Conservation (phyloP, 1,140 invertebrate species). For the Ceratina japonica region DNA sequence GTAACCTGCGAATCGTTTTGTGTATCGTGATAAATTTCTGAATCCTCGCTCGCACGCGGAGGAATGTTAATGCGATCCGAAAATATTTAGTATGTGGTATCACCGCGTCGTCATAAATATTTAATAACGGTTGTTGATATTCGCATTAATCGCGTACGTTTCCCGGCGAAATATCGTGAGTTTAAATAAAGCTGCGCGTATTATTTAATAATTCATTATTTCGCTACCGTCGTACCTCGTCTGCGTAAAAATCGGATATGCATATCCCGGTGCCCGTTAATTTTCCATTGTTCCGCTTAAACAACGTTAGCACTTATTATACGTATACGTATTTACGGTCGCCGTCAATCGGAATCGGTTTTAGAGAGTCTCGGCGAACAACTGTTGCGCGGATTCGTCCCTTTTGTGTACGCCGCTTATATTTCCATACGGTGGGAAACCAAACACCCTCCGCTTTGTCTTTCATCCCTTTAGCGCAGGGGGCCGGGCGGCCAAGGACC, state of each 20-base stretch:
- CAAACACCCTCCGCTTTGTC: conserved; percentile 29
- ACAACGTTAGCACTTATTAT: not conserved
- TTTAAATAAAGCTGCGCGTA: conserved; percentile 9
- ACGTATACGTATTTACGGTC: not conserved
- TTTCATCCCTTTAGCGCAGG: not conserved
- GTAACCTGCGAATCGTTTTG: conserved; percentile 12
- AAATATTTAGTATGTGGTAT: conserved; percentile 17
- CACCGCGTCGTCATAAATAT: conserved; percentile 28
- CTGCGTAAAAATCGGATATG: not conserved
- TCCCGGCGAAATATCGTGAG: not conserved
- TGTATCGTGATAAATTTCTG: conserved; percentile 24
- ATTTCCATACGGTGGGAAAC: conserved; percentile 13
- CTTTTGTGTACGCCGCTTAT: conserved; percentile 2
- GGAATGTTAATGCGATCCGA: conserved; percentile 41
- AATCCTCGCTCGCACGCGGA: not conserved
- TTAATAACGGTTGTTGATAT: conserved; percentile 40
- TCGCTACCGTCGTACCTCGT: too few species aligned
- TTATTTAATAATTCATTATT: conserved; percentile 15
- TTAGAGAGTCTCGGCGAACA: conserved; percentile 12
- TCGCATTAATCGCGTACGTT: conserved; percentile 28
- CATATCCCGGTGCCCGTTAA: too few species aligned
- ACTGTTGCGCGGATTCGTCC: conserved; percentile 25
- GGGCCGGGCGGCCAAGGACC: conserved; percentile 9
- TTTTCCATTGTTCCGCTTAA: conserved; percentile 1
- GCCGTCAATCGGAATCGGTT: conserved; percentile 8